phyloP scores from a whole-genome alignment of 2,113 vertebrate genomes.

The Jacana jacana region DNA sequence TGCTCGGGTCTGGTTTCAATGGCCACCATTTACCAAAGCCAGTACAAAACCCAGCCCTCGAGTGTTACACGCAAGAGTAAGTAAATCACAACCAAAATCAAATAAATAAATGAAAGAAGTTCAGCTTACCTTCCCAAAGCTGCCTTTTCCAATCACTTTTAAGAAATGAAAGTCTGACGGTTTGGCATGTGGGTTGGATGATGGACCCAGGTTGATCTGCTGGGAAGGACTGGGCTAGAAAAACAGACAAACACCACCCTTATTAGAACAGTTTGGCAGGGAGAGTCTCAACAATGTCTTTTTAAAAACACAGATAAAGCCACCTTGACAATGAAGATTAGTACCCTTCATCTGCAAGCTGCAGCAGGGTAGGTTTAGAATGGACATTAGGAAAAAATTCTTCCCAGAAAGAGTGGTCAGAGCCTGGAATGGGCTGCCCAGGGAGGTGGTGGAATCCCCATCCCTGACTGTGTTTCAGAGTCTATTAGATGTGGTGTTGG shows the following conservation, averaged over 20 bases:
- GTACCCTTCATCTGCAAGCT: too few species aligned
- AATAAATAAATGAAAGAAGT: not conserved
- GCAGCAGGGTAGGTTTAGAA: too few species aligned
- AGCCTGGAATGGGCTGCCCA: too few species aligned
- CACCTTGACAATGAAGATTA: not conserved
- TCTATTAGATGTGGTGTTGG: too few species aligned
- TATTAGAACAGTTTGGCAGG: not conserved
- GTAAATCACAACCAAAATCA: not conserved
- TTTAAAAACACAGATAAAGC: not conserved
- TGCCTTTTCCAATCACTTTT: conserved; percentile 98
- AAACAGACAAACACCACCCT: not conserved
- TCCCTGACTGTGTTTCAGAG: too few species aligned
- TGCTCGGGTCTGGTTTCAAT: not conserved
- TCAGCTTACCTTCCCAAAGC: conserved; percentile 88
- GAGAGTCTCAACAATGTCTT: not conserved
- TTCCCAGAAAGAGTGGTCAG: too few species aligned
- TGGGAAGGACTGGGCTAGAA: conserved; percentile 94
- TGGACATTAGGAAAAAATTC: too few species aligned
- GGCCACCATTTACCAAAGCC: not conserved
- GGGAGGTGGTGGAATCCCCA: too few species aligned
- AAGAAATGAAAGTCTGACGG: conserved; percentile 97
- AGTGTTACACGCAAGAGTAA: not conserved
- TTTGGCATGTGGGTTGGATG: conserved; percentile 96
- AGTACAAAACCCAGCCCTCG: rapidly evolving
- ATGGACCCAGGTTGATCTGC: conserved; percentile 97